Percentiles rank a stretch among this genome's conserved stretches.
Evolutionary conservation across 2,113 vertebrate genomes (phyloP).

Genomic region (Myodes glareolus): DNA sequence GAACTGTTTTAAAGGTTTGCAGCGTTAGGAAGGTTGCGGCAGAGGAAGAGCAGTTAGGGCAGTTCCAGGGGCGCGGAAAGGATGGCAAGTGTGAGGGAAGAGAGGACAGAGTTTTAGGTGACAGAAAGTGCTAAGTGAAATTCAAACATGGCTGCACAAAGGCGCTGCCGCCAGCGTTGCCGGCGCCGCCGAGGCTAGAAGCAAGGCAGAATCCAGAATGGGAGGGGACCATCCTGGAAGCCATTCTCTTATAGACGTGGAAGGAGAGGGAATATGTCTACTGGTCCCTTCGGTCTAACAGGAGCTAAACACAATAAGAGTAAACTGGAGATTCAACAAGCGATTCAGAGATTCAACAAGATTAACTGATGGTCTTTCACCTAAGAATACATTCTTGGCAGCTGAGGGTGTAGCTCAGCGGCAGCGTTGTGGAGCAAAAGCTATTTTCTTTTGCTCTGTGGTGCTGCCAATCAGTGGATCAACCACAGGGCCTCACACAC

Average conservation of each 20-base stretch:
- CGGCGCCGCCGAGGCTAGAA: background rate
- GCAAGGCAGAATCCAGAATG: background rate
- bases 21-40: background rate
- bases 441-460: background rate
- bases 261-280: background rate
- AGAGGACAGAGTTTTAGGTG: background rate
- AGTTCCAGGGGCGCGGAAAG: background rate
- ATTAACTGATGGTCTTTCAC: background rate
- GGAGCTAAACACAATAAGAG: background rate
- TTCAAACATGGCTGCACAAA: background rate
- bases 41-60: background rate
- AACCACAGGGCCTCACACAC: background rate
- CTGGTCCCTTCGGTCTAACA: background rate
- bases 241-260: background rate
- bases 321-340: background rate
- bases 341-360: background rate
- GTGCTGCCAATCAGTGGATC: background rate
- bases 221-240: background rate
- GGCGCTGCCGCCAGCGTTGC: too few species aligned
- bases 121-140: constrained; percentile 35
- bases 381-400: background rate
- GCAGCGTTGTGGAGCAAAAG: too few species aligned
- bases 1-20: background rate
- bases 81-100: background rate
- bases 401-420: background rate